A percentile compares a stretch with the other conserved stretches of the same genome.
These are phyloP conservation scores for Adelges cooleyi DNA, from an alignment of 1,140 invertebrate genomes.

Conservation along the genomic window DNA sequence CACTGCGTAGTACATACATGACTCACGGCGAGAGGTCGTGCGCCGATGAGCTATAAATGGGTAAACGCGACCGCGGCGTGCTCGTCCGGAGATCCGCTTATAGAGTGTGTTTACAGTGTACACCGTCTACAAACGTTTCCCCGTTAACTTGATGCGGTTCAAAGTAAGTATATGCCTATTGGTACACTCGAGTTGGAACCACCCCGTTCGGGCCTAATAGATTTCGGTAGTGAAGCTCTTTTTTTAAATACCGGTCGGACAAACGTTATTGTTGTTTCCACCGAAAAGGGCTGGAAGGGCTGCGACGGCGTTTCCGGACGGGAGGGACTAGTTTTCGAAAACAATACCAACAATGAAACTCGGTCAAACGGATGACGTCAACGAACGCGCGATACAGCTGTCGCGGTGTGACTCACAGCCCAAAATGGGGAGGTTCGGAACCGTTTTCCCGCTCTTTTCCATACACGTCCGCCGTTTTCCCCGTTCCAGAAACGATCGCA, in stretches of 20 bases:
- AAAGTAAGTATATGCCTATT: no score
- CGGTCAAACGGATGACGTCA: conserved; percentile 27
- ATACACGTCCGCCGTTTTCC: no score
- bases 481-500: no score
- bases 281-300: not conserved
- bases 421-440: no score
- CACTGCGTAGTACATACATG: not conserved
- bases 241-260: conserved; percentile 16
- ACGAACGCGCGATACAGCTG: not conserved
- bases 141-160: no score
- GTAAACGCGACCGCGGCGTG: conserved; percentile 6
- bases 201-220: no score
- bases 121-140: not conserved
- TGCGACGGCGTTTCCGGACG: conserved; percentile 10
- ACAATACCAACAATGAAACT: conserved; percentile 24
- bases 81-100: conserved; percentile 4
- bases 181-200: no score
- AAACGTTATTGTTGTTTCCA: not conserved
- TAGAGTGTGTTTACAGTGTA: no score
- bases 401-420: conserved; percentile 1
- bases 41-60: conserved; percentile 24
- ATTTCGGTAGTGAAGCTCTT: not conserved
- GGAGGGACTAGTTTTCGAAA: not conserved
- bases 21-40: conserved; percentile 15
- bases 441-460: not conserved